Base-by-base conservation (phyloP, 1,140 invertebrate genomes). In the Nebria ingens region DNA sequence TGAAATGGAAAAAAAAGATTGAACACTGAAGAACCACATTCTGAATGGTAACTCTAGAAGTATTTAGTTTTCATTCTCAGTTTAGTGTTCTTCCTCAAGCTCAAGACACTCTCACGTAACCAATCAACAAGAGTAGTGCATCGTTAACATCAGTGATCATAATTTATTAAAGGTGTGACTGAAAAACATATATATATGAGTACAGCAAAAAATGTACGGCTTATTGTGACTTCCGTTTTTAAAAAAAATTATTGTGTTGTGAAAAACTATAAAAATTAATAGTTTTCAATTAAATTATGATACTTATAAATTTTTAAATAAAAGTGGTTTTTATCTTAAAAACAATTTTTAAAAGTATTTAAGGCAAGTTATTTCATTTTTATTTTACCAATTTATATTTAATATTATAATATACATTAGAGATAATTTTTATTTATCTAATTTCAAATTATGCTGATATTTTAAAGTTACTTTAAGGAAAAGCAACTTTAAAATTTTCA, bases 101-200 rank as follows among this genome's bases (percentile, higher is more conserved):
- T 3, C 9, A 45, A 17, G 15, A 17, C 17, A 45, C 40, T 45
- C 40, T 45, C 40, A 6, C 40, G 40, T n/a, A n/a, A n/a, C n/a
- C n/a, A n/a, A n/a, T n/a, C n/a, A 45, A 45, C 6, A 45, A 45
- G 40, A 45, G 40, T 45, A n/a, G n/a, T n/a, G 40, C 40, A 45
- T 6, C 40, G n/a, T n/a, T n/a, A n/a, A n/a, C n/a, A n/a, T n/a
- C 40, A 34, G 40, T 45, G 40, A 45, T 45, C 17, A 12, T 17
- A 17, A 11, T 45, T 11, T 9, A 11, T 45, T 17, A 45, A 45
- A 17, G 4, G 6, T 17, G n/a, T n/a, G n/a, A n/a, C n/a, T n/a
- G n/a, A n/a, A n/a, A n/a, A n/a, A n/a, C n/a, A n/a, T n/a, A n/a
- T n/a, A n/a, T n/a, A n/a, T n/a, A n/a, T n/a, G n/a, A 45, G 40